These are phyloP conservation scores for Scotopteryx bipunctaria DNA, from an alignment of 2,888 invertebrate genomes.

Conservation along the genomic window DNA sequence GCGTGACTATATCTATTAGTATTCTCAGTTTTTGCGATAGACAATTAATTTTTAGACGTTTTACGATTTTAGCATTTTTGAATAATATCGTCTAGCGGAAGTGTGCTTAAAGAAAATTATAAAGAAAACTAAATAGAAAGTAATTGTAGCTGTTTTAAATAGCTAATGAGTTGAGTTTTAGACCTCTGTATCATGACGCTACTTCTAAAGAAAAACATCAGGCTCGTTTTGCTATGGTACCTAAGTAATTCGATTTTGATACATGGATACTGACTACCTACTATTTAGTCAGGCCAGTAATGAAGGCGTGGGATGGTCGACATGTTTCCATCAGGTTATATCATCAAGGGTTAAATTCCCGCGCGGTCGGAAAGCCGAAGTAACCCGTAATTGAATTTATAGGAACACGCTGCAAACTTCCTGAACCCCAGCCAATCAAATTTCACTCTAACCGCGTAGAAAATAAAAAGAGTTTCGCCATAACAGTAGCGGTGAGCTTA, in stretches of 20 bases:
- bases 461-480: constrained; percentile 25
- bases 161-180: no score
- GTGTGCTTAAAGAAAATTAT: background rate
- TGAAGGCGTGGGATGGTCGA: background rate
- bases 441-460: constrained; percentile 14
- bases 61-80: constrained; percentile 6
- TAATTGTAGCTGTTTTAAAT: no score
- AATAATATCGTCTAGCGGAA: constrained; percentile 7
- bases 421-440: constrained; percentile 21
- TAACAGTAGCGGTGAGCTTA: constrained; percentile 9
- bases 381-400: constrained; percentile 32
- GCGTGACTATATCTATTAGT: constrained; percentile 26
- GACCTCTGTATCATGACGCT: no score
- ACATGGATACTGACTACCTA: background rate
- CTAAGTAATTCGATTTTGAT: no score
- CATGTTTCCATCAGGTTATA: constrained; percentile 1
- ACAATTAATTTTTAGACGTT: constrained; percentile 1
- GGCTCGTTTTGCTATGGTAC: no score
- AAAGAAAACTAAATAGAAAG: background rate
- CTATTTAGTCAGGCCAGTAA: background rate
- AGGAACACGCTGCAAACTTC: constrained; percentile 31
- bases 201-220: no score
- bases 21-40: constrained; percentile 1
- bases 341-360: constrained; percentile 11
- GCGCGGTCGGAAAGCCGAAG: constrained; percentile 23